phyloP scores from a whole-genome alignment of 2,113 vertebrate species.

The Zapus hudsonius region DNA sequence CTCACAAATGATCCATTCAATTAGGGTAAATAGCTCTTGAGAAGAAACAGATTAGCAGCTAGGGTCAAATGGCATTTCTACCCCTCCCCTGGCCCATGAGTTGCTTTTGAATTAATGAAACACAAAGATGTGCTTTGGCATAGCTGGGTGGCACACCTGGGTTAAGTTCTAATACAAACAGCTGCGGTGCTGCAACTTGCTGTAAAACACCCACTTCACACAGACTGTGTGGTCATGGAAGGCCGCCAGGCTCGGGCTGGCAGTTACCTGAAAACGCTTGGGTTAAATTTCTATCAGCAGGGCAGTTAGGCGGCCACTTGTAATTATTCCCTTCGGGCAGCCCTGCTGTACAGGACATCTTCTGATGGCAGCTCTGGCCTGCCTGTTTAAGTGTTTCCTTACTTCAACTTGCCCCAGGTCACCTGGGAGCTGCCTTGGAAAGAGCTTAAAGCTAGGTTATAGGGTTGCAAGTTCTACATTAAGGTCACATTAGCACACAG shows the following conservation, averaged over 20 bases:
- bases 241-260: conserved; percentile 56
- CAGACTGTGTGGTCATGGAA: neutral
- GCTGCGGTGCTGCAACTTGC: conserved; percentile 51
- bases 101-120: neutral
- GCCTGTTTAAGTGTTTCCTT: conserved; percentile 65
- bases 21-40: conserved; percentile 51
- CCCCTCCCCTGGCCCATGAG: neutral
- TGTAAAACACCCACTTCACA: conserved; percentile 53
- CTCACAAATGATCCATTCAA: conserved; percentile 32
- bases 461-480: conserved; percentile 71
- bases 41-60: conserved; percentile 30
- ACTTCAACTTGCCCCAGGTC: conserved; percentile 43
- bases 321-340: conserved; percentile 48
- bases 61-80: neutral
- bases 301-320: neutral
- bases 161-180: conserved; percentile 70
- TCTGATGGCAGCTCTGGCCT: conserved; percentile 57
- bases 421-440: conserved; percentile 29
- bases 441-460: conserved; percentile 74
- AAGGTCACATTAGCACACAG: conserved; percentile 37
- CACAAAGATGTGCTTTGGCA: conserved; percentile 67
- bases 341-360: conserved; percentile 51
- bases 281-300: conserved; percentile 61
- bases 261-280: conserved; percentile 63
- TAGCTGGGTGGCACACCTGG: conserved; percentile 63